Percentiles rank a stretch among this genome's conserved stretches.
Evolutionary conservation across 2,113 vertebrate genomes (phyloP).

Genomic region (Dryoscopus gambensis): DNA sequence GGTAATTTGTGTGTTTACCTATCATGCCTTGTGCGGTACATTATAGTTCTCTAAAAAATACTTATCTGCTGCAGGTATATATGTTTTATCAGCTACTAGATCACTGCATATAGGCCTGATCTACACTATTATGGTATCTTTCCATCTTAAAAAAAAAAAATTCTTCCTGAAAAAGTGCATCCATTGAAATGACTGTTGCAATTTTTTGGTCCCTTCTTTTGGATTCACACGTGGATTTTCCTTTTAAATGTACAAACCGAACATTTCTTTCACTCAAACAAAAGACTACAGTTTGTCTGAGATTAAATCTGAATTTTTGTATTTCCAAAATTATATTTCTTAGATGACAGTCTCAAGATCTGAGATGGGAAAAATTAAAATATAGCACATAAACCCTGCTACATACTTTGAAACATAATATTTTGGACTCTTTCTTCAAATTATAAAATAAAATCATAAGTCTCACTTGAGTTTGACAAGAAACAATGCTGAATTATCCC

Average conservation of each 20-base stretch:
- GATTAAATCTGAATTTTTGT: not conserved
- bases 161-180: not conserved
- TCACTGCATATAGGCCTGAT: not conserved
- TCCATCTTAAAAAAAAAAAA: not conserved
- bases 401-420: not conserved
- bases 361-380: not conserved
- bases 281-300: not conserved
- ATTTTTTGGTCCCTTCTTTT: not conserved
- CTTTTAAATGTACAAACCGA: not conserved
- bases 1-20: not conserved
- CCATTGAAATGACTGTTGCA: not conserved
- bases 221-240: not conserved
- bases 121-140: not conserved
- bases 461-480: not conserved
- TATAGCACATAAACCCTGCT: accelerated
- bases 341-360: not conserved
- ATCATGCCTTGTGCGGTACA: not conserved
- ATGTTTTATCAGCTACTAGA: not conserved
- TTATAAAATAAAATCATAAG: not conserved
- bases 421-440: not conserved
- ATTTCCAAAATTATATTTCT: not conserved
- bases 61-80: not conserved
- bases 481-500: not conserved
- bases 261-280: not conserved
- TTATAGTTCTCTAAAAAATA: not conserved